Percentiles rank a stretch among this genome's conserved stretches.
Conservation (phyloP, 2,113 vertebrate species). For the Bucco capensis region DNA sequence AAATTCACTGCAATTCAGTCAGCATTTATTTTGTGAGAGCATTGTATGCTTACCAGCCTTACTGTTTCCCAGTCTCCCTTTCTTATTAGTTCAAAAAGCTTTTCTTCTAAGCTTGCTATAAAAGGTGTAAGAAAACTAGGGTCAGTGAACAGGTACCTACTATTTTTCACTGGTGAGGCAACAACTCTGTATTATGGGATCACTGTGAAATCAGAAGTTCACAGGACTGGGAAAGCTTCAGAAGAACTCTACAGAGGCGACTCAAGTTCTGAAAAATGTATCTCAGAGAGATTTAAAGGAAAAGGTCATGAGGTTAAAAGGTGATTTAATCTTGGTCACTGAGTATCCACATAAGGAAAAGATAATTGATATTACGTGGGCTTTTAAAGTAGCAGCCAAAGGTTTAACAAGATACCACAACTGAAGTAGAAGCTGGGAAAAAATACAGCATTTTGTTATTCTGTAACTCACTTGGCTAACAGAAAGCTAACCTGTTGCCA, state of each 20-base stretch:
- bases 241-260: background rate
- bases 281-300: background rate
- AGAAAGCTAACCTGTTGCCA: background rate
- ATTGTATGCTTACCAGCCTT: constrained; percentile 70
- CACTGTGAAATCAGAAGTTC: background rate
- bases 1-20: background rate
- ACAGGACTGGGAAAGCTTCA: background rate
- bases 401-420: background rate
- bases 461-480: background rate
- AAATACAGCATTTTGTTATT: background rate
- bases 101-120: constrained; percentile 74
- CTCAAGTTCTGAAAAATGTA: background rate
- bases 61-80: constrained; percentile 77
- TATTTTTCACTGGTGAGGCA: background rate
- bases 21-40: background rate
- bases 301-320: background rate
- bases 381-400: background rate
- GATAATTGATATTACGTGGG: background rate
- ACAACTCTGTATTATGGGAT: background rate
- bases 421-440: background rate
- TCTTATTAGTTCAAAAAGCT: constrained; percentile 80
- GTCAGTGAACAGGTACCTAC: background rate
- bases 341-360: background rate
- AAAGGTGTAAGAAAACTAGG: constrained; percentile 71
- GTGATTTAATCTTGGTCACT: background rate